Conservation (phyloP, 2,888 invertebrate genomes). For the Philonicus albiceps region DNA sequence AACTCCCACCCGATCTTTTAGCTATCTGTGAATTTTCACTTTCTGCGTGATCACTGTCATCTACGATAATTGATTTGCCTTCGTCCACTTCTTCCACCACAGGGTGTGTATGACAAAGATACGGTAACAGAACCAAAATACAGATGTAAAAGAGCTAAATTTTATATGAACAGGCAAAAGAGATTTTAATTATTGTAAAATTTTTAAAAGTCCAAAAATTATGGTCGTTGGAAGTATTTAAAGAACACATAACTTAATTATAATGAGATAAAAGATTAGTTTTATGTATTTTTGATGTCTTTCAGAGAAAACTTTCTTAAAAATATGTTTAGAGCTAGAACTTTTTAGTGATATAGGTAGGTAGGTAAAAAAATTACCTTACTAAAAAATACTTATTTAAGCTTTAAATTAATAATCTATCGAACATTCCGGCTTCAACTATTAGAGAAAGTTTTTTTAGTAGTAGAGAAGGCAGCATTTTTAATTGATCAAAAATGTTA, state of each 20-base stretch:
- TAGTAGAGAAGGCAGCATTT: too few relatives aligned
- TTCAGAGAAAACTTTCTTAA: too few relatives aligned
- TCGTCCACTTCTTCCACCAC: slow-evolving; percentile 51
- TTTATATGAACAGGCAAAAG: neutral
- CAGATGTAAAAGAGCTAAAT: neutral
- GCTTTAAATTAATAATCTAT: too few relatives aligned
- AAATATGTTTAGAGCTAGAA: too few relatives aligned
- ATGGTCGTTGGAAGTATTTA: neutral
- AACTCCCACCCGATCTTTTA: slow-evolving; percentile 57
- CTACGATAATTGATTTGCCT: slow-evolving; percentile 36
- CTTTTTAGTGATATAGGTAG: too few relatives aligned
- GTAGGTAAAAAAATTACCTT: too few relatives aligned
- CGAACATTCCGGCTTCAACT: too few relatives aligned
- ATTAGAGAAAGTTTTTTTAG: too few relatives aligned
- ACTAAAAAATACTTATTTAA: too few relatives aligned
- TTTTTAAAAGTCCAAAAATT: neutral
- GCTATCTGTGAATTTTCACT: slow-evolving; percentile 55
- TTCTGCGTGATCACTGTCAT: slow-evolving; percentile 52
- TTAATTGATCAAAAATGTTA: too few relatives aligned
- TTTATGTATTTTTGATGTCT: too few relatives aligned
- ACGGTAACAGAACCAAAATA: slow-evolving; percentile 53
- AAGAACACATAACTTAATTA: neutral
- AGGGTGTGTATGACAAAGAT: slow-evolving; percentile 56
- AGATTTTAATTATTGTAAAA: neutral
- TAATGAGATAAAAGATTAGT: neutral